phyloP scores from a whole-genome alignment of 2,113 vertebrate genomes.

The Anarhynchus alexandrinus region DNA sequence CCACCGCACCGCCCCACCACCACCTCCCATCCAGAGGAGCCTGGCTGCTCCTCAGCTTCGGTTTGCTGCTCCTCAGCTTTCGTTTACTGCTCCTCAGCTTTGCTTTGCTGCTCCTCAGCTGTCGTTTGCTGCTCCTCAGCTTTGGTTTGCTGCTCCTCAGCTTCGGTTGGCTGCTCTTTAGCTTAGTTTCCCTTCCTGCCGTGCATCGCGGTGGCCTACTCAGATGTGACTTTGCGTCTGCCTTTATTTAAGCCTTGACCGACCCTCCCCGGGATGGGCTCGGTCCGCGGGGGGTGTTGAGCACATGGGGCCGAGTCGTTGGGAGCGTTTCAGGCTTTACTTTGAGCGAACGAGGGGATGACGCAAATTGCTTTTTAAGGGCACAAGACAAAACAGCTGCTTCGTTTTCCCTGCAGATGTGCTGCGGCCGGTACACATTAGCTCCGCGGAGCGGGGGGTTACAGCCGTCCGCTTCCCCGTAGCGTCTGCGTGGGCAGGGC shows the following conservation, averaged over 20 bases:
- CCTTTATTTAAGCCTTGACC: slow-evolving; percentile 12
- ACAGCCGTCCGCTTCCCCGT: not conserved
- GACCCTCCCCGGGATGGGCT: not conserved
- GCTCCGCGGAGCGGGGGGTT: fast-evolving
- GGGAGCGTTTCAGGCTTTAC: not conserved
- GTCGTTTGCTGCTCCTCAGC: not conserved
- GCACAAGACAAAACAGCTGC: slow-evolving; percentile 15
- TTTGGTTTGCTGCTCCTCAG: not conserved
- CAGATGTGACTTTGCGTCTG: not conserved
- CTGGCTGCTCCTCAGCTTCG: not conserved
- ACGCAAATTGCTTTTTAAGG: not conserved
- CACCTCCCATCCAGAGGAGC: not conserved
- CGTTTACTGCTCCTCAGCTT: not conserved
- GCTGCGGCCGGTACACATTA: fast-evolving
- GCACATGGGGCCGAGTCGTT: not conserved
- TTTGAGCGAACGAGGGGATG: not conserved
- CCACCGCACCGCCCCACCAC: not conserved
- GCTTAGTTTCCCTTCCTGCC: not conserved
- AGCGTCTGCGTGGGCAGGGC: not conserved
- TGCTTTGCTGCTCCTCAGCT: not conserved
- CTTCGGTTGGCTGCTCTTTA: not conserved
- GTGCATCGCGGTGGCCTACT: not conserved
- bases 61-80: not conserved
- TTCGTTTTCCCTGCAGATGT: not conserved
- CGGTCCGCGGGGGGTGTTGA: not conserved